These are phyloP conservation scores for Teleiodes luculella DNA, from an alignment of 2,888 invertebrate species.

Conservation along the genomic window DNA sequence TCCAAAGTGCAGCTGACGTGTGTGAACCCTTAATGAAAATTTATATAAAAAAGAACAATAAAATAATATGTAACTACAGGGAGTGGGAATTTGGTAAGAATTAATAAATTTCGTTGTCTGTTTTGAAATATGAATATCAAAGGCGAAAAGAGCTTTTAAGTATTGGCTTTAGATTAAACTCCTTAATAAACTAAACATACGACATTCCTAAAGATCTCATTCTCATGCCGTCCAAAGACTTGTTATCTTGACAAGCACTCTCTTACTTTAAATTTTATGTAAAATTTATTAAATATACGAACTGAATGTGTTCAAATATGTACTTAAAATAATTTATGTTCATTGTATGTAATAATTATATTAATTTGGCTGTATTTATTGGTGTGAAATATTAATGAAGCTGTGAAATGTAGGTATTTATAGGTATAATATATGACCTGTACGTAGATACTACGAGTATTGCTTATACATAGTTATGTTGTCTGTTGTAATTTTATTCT, in stretches of 20 bases:
- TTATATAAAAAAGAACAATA: slow-evolving; percentile 20
- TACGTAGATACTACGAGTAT: background rate
- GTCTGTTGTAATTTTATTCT: background rate
- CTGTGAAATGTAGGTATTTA: slow-evolving; percentile 2
- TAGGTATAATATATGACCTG: background rate
- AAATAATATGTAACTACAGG: slow-evolving; percentile 37
- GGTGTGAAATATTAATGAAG: background rate
- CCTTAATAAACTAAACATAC: slow-evolving; percentile 14
- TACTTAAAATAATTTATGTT: slow-evolving; percentile 27
- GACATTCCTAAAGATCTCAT: slow-evolving; percentile 23
- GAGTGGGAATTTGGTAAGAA: slow-evolving; percentile 36
- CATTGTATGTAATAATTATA: slow-evolving; percentile 10
- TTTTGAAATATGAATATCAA: slow-evolving; percentile 4
- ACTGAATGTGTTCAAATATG: slow-evolving; percentile 61
- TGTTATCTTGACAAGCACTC: slow-evolving; percentile 45
- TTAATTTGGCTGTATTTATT: slow-evolving; percentile 9
- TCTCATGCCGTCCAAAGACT: slow-evolving; percentile 53
- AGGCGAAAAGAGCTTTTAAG: slow-evolving; percentile 17
- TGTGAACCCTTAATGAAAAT: background rate
- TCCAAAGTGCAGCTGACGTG: too few species aligned
- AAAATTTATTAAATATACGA: slow-evolving; percentile 39
- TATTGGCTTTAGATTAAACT: slow-evolving; percentile 12
- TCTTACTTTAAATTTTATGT: slow-evolving; percentile 41
- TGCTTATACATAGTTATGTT: background rate
- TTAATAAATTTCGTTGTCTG: slow-evolving; percentile 12